phyloP scores from a whole-genome alignment of 2,797 vertebrate species.

The Gorsachius magnificus region DNA sequence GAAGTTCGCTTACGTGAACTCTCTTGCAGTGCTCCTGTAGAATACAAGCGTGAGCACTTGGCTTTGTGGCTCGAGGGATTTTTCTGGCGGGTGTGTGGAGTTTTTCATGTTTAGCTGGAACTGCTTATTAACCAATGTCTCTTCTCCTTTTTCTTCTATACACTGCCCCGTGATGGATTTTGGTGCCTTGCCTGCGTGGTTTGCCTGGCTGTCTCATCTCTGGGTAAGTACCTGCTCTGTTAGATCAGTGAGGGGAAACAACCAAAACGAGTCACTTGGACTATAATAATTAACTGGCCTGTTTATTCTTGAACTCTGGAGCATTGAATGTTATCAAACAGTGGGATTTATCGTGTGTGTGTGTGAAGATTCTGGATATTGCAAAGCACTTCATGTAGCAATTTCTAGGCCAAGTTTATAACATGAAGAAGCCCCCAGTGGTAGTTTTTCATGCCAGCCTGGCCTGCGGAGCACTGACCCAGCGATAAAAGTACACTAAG shows the following conservation, averaged over 20 bases:
- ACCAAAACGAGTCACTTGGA: background rate
- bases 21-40: background rate
- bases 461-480: background rate
- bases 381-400: background rate
- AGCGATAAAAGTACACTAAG: background rate
- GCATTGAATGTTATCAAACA: background rate
- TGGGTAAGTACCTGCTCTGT: constrained; percentile 50
- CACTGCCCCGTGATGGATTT: background rate
- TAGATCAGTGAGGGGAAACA: background rate
- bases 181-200: background rate
- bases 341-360: background rate
- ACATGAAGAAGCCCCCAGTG: background rate
- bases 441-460: background rate
- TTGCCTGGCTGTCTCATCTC: background rate
- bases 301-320: background rate
- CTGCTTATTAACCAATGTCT: constrained; percentile 35
- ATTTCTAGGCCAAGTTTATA: background rate
- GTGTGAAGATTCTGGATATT: background rate
- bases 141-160: background rate
- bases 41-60: background rate
- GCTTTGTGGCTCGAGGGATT: background rate
- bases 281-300: background rate
- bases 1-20: background rate
- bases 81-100: background rate
- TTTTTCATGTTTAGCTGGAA: background rate